phyloP scores from a whole-genome alignment of 2,888 invertebrate species.

The Noctua fimbriata region DNA sequence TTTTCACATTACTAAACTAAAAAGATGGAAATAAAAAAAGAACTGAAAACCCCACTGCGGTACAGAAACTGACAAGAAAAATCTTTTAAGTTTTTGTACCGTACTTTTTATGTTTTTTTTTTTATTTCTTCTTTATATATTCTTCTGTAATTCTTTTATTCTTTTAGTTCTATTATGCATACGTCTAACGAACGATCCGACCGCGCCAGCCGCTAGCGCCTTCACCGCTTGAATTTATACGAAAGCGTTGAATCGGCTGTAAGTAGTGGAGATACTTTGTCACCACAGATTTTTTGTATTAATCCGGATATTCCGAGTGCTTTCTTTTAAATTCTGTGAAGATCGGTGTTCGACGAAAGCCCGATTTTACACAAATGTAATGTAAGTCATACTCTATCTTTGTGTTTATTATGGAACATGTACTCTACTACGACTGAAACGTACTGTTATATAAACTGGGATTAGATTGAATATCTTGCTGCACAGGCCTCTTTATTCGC shows the following conservation, averaged over 20 bases:
- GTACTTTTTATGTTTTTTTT: neutral
- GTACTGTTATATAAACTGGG: neutral
- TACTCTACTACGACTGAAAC: neutral
- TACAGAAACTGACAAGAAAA: neutral
- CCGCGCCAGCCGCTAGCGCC: neutral
- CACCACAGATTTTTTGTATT: neutral
- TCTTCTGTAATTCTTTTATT: neutral
- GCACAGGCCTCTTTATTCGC: neutral
- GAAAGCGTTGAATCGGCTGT: conserved; percentile 9
- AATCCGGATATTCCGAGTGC: neutral
- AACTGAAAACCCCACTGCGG: neutral
- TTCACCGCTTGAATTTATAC: conserved; percentile 19
- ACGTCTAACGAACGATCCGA: neutral
- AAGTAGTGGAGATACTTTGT: conserved; percentile 6
- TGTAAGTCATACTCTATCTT: conserved; percentile 11
- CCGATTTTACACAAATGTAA: neutral
- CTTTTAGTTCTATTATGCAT: conserved; percentile 3
- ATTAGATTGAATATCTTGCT: neutral
- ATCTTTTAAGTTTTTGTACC: too few relatives aligned
- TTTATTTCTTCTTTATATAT: neutral
- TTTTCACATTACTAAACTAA: neutral
- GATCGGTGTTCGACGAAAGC: neutral
- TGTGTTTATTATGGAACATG: conserved; percentile 8
- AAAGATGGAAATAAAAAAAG: neutral
- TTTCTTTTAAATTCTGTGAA: conserved; percentile 13